A percentile compares a stretch with the other conserved stretches of the same genome.
Conservation (phyloP, 2,113 vertebrate species). For the Pseudorasbora parva region DNA sequence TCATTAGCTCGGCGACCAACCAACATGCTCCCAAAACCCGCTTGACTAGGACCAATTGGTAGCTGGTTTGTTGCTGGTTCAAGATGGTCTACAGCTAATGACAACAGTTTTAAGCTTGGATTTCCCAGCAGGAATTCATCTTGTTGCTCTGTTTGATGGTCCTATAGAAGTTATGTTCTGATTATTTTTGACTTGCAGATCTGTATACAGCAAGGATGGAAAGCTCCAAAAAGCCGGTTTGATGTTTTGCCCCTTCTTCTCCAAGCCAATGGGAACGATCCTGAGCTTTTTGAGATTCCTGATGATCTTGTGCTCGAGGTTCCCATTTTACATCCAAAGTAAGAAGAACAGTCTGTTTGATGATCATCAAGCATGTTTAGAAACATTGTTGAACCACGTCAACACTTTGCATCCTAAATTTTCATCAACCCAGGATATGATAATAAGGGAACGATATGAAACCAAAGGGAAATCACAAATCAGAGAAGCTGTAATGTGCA, state of each 20-base stretch:
- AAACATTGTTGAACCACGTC: neutral
- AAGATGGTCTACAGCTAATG: too few species aligned
- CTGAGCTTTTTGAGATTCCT: conserved; percentile 93
- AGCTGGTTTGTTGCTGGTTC: too few species aligned
- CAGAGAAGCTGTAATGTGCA: conserved; percentile 28
- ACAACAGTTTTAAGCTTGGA: too few species aligned
- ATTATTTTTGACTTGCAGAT: conserved; percentile 74
- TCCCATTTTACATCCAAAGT: conserved; percentile 94
- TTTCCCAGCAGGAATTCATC: too few species aligned
- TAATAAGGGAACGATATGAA: neutral
- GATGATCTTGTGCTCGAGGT: conserved; percentile 94
- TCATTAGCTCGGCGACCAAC: neutral
- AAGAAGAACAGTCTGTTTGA: conserved; percentile 66
- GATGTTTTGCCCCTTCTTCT: conserved; percentile 94
- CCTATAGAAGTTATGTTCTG: too few species aligned
- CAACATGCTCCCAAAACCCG: neutral
- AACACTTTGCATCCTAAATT: neutral
- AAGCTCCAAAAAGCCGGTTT: conserved; percentile 86
- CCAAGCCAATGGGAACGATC: conserved; percentile 93
- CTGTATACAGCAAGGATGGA: conserved; percentile 97
- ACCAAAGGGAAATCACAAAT: neutral
- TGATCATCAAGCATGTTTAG: neutral
- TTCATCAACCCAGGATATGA: neutral
- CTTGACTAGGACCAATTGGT: too few species aligned
- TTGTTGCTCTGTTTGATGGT: too few species aligned